These are phyloP conservation scores for Schizaphis graminum DNA, from an alignment of 2,888 invertebrate species.

Conservation along the genomic window DNA sequence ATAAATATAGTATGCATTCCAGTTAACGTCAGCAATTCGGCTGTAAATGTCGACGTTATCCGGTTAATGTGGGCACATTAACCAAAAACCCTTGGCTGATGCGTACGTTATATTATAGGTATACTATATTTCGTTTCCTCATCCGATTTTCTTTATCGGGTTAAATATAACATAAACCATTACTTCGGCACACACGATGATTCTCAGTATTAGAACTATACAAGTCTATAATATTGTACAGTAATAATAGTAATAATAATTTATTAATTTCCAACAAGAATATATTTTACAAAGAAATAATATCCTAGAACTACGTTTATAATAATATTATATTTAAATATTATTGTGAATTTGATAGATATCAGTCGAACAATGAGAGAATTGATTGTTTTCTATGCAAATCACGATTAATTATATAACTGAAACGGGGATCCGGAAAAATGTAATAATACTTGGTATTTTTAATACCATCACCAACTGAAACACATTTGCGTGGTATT, in stretches of 20 bases:
- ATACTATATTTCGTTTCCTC: neutral
- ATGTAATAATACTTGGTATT: neutral
- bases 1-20: neutral
- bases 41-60: slow-evolving; percentile 16
- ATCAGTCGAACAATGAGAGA: neutral
- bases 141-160: neutral
- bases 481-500: neutral
- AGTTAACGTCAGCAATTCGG: neutral
- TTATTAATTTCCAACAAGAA: too few species aligned
- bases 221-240: neutral
- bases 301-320: neutral
- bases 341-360: neutral
- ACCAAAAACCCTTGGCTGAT: neutral
- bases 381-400: neutral
- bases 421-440: neutral
- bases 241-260: neutral
- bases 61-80: slow-evolving; percentile 1
- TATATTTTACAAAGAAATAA: neutral
- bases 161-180: neutral
- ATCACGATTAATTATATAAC: neutral
- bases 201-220: neutral
- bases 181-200: neutral
- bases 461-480: neutral
- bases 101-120: neutral
- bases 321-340: neutral